Evolutionary conservation across 2,113 vertebrate species (phyloP).

Genomic region (Sapajus apella): DNA sequence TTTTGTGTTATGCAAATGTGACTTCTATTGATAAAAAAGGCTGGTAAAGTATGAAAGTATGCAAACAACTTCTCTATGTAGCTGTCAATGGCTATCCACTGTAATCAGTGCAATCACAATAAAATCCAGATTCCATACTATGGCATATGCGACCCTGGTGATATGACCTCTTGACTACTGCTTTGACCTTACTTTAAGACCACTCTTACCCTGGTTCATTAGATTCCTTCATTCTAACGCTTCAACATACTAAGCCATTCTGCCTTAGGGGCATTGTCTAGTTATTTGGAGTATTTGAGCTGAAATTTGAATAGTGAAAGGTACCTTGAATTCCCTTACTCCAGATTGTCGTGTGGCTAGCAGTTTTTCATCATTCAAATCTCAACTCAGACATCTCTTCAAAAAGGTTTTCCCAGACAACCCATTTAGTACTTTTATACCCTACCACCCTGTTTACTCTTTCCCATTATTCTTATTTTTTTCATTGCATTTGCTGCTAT

Average conservation of each 20-base stretch:
- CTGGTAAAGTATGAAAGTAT: neutral
- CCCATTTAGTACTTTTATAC: neutral
- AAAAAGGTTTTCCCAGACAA: neutral
- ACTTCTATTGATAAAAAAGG: neutral
- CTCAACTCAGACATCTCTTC: neutral
- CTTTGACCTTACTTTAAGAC: neutral
- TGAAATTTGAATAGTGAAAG: conserved; percentile 18
- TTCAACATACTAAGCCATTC: neutral
- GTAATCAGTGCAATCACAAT: neutral
- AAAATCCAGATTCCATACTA: neutral
- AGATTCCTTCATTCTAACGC: neutral
- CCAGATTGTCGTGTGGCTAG: neutral
- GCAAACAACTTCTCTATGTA: neutral
- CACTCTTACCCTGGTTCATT: neutral
- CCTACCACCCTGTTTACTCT: neutral
- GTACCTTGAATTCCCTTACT: neutral
- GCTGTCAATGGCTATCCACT: neutral
- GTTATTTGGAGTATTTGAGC: neutral
- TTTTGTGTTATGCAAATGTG: neutral
- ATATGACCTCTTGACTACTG: neutral
- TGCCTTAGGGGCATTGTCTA: neutral
- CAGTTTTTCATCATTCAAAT: conserved; percentile 6
- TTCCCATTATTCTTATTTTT: neutral
- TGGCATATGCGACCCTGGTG: neutral
- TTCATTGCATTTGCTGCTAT: neutral